Conservation (phyloP, 2,888 invertebrate genomes). For the Drosophila recens region DNA sequence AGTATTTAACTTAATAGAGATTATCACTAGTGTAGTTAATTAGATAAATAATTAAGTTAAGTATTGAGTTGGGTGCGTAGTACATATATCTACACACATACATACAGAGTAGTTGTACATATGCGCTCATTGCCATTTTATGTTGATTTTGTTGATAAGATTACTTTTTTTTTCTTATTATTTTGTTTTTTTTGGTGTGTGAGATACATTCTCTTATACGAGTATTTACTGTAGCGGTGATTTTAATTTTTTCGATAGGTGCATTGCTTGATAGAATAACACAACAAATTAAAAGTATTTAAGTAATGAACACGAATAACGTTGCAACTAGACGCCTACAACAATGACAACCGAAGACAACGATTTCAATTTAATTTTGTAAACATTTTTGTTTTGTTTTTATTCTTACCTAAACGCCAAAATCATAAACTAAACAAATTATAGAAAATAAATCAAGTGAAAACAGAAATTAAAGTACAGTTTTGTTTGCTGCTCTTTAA, state of each 20-base stretch:
- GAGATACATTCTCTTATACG: slow-evolving; percentile 67
- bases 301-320: slow-evolving; percentile 13
- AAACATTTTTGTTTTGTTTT: slow-evolving; percentile 6
- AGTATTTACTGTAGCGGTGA: slow-evolving; percentile 70
- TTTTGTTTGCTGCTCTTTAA: slow-evolving; percentile 47
- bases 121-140: slow-evolving; percentile 50
- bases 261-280: slow-evolving; percentile 62
- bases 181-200: slow-evolving; percentile 62
- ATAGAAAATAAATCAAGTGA: neutral
- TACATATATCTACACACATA: slow-evolving; percentile 50
- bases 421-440: slow-evolving; percentile 15
- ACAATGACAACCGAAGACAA: slow-evolving; percentile 46
- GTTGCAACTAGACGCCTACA: slow-evolving; percentile 38
- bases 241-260: slow-evolving; percentile 56
- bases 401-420: slow-evolving; percentile 28
- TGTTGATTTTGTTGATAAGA: neutral
- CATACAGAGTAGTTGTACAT: slow-evolving; percentile 44
- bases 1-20: slow-evolving; percentile 7
- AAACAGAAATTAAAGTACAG: slow-evolving; percentile 9
- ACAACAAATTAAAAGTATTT: slow-evolving; percentile 20
- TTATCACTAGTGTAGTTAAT: slow-evolving; percentile 31
- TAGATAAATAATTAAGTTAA: slow-evolving; percentile 20
- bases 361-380: slow-evolving; percentile 9
- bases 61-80: slow-evolving; percentile 51
- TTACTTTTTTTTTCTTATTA: too few relatives aligned